phyloP scores from a whole-genome alignment of 2,888 invertebrate species.

The Rotaria sp. region DNA sequence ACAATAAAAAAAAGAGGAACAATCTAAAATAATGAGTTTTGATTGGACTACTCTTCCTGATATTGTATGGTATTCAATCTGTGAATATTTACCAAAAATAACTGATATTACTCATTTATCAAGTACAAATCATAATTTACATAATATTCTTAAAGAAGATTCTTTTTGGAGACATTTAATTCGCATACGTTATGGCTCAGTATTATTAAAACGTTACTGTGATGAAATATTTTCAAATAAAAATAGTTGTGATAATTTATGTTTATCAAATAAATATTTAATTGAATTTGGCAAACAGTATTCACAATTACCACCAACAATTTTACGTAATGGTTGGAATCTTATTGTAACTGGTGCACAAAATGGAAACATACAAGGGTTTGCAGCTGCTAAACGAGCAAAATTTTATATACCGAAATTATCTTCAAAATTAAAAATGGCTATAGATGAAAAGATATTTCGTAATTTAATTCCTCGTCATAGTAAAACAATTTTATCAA shows the following conservation, averaged over 20 bases:
- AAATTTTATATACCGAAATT: slow-evolving; percentile 10
- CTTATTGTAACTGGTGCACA: not conserved
- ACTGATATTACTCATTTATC: slow-evolving; percentile 9
- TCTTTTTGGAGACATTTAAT: slow-evolving; percentile 13
- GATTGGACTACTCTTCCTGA: slow-evolving; percentile 1
- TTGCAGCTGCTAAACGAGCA: slow-evolving; percentile 21
- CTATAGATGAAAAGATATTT: not conserved
- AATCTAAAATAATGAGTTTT: not conserved
- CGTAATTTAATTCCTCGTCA: not conserved
- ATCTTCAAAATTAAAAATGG: not conserved
- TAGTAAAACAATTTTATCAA: not conserved
- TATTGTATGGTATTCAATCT: not conserved
- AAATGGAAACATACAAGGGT: slow-evolving; percentile 5
- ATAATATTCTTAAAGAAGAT: not conserved
- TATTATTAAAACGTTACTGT: not conserved
- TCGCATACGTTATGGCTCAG: not conserved
- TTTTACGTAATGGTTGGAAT: slow-evolving; percentile 22
- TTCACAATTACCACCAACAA: not conserved
- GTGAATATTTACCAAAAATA: not conserved
- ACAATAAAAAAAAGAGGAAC: not conserved
- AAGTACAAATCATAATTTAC: not conserved
- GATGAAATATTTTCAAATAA: not conserved
- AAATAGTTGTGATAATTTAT: not conserved
- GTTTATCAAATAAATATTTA: not conserved
- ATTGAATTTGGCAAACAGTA: not conserved